Evolutionary conservation across 2,888 invertebrate species (phyloP), one percentile per base, ranked within the genome.

Genomic region (Strigamia maritima): DNA sequence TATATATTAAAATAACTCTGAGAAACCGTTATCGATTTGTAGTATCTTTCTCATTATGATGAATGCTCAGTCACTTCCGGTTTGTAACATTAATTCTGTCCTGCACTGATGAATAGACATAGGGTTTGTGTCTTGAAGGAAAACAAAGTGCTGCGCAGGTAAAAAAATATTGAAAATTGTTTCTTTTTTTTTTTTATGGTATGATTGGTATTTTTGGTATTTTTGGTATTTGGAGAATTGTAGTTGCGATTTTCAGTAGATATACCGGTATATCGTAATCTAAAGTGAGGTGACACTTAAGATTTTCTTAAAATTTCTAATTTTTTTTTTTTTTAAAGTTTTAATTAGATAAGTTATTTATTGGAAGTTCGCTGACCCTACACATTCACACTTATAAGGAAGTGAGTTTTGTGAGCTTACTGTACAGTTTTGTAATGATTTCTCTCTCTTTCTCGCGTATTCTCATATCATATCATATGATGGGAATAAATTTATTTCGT

Each of bases 401-500:
- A 49, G 49, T 49, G 16, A 14, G 28, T 70, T 70, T 28, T 26
- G 28, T 19, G 19, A 54, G 8, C 16, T 19, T 54, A n/a, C 44
- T n/a, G 44, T 44, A 10, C 44, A 8, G 6, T 3, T 44, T 54
- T 54, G 16, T 19, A 54, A 19, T 8, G 8, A 54, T 54, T 54
- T 44, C 44, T 44, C 54, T 0, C 54, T 22, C 6, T 19, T 19
- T 54, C 54, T n/a, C 24, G 24, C 70, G 12, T 70, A 7, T 70
- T 26, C 12, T n/a, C 28, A 26, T 26, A 26, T 26, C 28, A 26
- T 70, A 70, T n/a, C n/a, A n/a, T n/a, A n/a, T n/a, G n/a, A n/a
- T 70, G 70, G 26, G 70, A 70, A 70, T 70, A 70, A 70, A 70
- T 70, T 70, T 70, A 70, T 70, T 70, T 70, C 70, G 70, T 26